phyloP scores from a whole-genome alignment of 2,113 vertebrate species.

The Oreocharis arfaki region DNA sequence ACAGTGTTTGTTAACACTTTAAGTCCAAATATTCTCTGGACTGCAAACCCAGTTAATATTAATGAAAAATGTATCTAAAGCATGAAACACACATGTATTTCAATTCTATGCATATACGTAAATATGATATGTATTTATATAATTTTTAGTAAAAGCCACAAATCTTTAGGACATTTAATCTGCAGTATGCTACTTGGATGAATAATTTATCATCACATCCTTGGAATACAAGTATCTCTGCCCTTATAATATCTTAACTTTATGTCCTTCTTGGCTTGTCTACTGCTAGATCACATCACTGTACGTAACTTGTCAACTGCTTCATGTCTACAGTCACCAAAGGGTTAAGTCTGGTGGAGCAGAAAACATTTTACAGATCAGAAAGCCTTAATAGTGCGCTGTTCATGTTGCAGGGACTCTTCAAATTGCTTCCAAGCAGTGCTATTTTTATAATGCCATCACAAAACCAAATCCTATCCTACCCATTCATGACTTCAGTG shows the following conservation, averaged over 20 bases:
- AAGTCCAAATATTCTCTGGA: not conserved
- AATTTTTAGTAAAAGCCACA: not conserved
- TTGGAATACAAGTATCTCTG: not conserved
- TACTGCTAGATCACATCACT: not conserved
- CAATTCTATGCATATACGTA: not conserved
- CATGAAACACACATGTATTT: not conserved
- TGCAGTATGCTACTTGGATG: not conserved
- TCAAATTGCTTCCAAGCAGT: slow-evolving; percentile 64
- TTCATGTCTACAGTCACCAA: not conserved
- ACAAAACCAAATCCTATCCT: slow-evolving; percentile 24
- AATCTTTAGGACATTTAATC: not conserved
- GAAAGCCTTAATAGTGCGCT: not conserved
- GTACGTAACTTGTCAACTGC: not conserved
- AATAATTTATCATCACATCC: not conserved
- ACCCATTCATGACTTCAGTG: not conserved
- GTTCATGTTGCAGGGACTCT: slow-evolving; percentile 2
- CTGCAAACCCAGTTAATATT: not conserved
- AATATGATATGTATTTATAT: not conserved
- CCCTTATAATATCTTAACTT: not conserved
- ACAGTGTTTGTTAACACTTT: not conserved
- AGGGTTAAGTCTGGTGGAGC: slow-evolving; percentile 1
- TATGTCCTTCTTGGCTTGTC: not conserved
- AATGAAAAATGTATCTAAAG: not conserved
- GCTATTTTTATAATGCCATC: slow-evolving; percentile 55
- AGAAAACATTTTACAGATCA: slow-evolving; percentile 5